phyloP scores from a whole-genome alignment of 2,113 vertebrate species.

The Sturnira hondurensis region DNA sequence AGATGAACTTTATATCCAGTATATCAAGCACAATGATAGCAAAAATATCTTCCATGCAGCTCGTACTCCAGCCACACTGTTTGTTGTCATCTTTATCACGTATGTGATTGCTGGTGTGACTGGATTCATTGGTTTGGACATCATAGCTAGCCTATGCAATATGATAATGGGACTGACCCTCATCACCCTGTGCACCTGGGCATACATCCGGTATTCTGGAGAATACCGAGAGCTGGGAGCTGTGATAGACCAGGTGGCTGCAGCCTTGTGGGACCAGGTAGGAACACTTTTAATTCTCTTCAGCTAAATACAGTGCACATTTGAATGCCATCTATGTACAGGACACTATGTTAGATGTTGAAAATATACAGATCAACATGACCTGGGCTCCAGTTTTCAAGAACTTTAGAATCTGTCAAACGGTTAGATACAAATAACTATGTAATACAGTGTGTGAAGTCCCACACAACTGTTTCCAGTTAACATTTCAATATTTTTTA shows the following conservation, averaged over 20 bases:
- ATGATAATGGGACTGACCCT: conserved; percentile 98
- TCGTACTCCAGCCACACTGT: conserved; percentile 97
- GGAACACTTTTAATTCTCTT: conserved; percentile 57
- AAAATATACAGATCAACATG: not conserved
- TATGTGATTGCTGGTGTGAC: conserved; percentile 96
- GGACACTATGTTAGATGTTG: not conserved
- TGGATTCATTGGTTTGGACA: conserved; percentile 96
- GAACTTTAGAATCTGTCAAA: not conserved
- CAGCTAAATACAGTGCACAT: not conserved
- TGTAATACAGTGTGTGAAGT: not conserved
- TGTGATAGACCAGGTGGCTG: conserved; percentile 98
- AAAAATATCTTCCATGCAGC: conserved; percentile 99
- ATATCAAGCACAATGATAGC: conserved; percentile 99
- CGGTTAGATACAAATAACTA: not conserved
- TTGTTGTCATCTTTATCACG: conserved; percentile 98
- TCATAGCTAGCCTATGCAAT: conserved; percentile 98
- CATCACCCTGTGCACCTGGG: conserved; percentile 99
- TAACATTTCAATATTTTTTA: not conserved
- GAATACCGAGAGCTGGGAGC: conserved; percentile 98
- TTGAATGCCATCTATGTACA: not conserved
- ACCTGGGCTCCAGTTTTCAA: not conserved
- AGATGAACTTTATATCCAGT: conserved; percentile 97
- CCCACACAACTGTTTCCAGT: not conserved
- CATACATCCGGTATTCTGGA: conserved; percentile 98
- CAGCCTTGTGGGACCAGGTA: conserved; percentile 99